These are phyloP conservation scores for Hapalemur alaotrensis DNA, from an alignment of 2,797 vertebrate species.

Conservation along the genomic window DNA sequence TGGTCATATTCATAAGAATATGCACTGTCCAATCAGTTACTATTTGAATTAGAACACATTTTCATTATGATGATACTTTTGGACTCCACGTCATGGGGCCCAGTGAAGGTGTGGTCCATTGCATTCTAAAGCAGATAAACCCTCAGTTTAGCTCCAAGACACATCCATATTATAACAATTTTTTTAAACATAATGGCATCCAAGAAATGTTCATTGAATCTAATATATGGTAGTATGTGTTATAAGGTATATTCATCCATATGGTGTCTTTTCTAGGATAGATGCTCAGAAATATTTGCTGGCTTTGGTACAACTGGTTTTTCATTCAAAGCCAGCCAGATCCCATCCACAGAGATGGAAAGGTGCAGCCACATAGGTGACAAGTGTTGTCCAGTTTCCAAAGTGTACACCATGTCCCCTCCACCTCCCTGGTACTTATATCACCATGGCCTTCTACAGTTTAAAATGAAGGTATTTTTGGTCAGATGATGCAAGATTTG, in stretches of 20 bases:
- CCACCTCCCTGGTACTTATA: background rate
- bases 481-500: background rate
- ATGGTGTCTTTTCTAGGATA: background rate
- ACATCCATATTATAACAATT: background rate
- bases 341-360: background rate
- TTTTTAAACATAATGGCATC: background rate
- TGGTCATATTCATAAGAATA: background rate
- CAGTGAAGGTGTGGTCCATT: background rate
- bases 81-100: background rate
- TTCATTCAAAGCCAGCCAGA: background rate
- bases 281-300: background rate
- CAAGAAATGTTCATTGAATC: background rate
- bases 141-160: background rate
- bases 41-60: background rate
- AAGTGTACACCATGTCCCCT: background rate
- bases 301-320: background rate
- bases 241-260: background rate
- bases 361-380: background rate
- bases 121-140: background rate
- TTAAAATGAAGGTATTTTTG: background rate
- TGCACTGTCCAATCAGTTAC: background rate
- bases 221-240: background rate
- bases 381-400: background rate
- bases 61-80: background rate
- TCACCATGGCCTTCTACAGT: background rate